Evolutionary conservation across 2,797 vertebrate genomes (phyloP).

Genomic region (Amniataba percoides): DNA sequence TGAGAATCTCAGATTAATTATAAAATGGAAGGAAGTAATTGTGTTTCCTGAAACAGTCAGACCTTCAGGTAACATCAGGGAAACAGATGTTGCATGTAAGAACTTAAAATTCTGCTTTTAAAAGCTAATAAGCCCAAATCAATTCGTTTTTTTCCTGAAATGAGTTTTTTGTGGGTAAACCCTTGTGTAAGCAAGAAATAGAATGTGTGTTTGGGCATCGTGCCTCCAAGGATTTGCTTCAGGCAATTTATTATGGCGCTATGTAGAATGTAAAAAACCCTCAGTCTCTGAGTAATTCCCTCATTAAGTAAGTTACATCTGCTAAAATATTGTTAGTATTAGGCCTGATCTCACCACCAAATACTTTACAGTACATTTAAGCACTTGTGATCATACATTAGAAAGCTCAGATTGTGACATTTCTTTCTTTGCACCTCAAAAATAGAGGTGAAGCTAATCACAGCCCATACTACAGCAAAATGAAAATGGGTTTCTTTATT

Average conservation of each 20-base stretch:
- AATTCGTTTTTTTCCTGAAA: constrained; percentile 9
- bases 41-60: constrained; percentile 57
- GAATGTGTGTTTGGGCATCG: constrained; percentile 31
- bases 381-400: not conserved
- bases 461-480: too few species aligned
- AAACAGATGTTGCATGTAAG: constrained; percentile 59
- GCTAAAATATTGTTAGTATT: constrained; percentile 15
- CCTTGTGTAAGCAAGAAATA: constrained; percentile 39
- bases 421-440: too few species aligned
- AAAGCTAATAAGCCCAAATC: constrained; percentile 39
- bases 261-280: not conserved
- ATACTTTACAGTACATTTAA: not conserved
- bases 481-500: too few species aligned
- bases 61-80: constrained; percentile 51
- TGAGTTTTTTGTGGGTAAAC: constrained; percentile 22
- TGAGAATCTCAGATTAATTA: constrained; percentile 54
- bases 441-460: too few species aligned
- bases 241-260: constrained; percentile 40
- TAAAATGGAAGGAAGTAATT: constrained; percentile 48
- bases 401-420: too few species aligned
- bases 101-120: constrained; percentile 46
- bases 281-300: constrained; percentile 27
- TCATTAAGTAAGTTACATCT: constrained; percentile 34
- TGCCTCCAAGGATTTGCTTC: constrained; percentile 36
- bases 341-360: not conserved